A percentile compares a stretch with the other conserved stretches of the same genome.
These are phyloP conservation scores for Drosophila subquinaria DNA, from an alignment of 2,888 invertebrate species.

Conservation along the genomic window DNA sequence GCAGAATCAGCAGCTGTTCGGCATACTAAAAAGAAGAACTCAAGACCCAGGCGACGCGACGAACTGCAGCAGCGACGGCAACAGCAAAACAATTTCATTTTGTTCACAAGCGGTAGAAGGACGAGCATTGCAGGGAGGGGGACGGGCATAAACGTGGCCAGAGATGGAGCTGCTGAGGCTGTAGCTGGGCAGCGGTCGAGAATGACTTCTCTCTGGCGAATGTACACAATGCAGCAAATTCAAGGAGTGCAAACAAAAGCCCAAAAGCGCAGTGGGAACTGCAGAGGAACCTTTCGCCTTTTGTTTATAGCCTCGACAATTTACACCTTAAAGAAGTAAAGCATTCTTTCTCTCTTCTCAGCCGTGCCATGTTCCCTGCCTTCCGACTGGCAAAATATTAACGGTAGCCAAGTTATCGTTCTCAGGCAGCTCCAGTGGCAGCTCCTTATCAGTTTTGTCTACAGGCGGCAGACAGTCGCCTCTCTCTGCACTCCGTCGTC, in stretches of 20 bases:
- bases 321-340: conserved; percentile 81
- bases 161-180: conserved; percentile 9
- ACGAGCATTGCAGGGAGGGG: conserved; percentile 11
- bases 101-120: conserved; percentile 53
- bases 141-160: conserved; percentile 42
- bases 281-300: conserved; percentile 43
- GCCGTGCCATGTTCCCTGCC: conserved; percentile 1
- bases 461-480: conserved; percentile 62
- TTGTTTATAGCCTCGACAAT: conserved; percentile 83
- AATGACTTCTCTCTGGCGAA: conserved; percentile 34
- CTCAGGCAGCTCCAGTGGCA: conserved; percentile 30
- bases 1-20: conserved; percentile 63
- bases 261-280: conserved; percentile 49
- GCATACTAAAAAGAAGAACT: conserved; percentile 72
- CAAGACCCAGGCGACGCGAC: conserved; percentile 58
- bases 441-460: conserved; percentile 68
- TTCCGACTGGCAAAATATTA: conserved; percentile 48
- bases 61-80: conserved; percentile 44
- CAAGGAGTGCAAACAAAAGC: conserved; percentile 72
- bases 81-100: conserved; percentile 78
- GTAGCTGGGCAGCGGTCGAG: conserved; percentile 31
- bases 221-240: conserved; percentile 73
- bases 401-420: conserved; percentile 61
- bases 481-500: background rate
- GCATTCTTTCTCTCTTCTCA: conserved; percentile 24